A percentile compares a stretch with the other conserved stretches of the same genome.
These are phyloP conservation scores for Fregetta grallaria DNA, from an alignment of 2,113 vertebrate genomes.

Conservation along the genomic window DNA sequence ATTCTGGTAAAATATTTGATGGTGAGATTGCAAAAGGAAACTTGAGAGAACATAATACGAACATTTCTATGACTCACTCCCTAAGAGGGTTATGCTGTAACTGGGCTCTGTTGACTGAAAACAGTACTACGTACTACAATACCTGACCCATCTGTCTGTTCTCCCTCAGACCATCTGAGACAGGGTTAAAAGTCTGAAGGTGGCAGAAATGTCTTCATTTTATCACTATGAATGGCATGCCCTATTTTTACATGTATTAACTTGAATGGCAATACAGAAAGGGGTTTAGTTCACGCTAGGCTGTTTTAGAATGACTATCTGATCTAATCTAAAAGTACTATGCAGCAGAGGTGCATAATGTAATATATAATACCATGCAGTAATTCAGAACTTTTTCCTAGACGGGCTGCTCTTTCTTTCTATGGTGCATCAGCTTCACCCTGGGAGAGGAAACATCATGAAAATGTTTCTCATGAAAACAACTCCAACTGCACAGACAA, in stretches of 20 bases:
- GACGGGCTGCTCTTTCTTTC: neutral
- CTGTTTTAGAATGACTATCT: neutral
- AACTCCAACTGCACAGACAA: neutral
- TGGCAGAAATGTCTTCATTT: neutral
- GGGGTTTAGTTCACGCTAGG: neutral
- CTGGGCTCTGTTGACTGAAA: neutral
- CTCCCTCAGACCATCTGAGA: neutral
- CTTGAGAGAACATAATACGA: neutral
- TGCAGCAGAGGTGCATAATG: neutral
- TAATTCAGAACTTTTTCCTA: neutral
- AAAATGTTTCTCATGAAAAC: neutral
- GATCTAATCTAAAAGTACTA: neutral
- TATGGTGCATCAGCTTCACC: neutral
- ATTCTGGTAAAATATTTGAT: neutral
- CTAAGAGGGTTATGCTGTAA: neutral
- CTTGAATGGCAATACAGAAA: neutral
- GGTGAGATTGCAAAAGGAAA: neutral
- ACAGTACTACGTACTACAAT: fast-evolving
- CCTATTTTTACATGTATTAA: neutral
- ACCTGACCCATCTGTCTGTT: neutral
- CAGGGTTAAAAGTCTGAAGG: neutral
- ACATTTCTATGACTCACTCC: neutral
- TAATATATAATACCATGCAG: neutral
- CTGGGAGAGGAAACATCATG: neutral
- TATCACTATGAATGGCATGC: neutral